Evolutionary conservation across 2,113 vertebrate species (phyloP).

Genomic region (Aptenodytes patagonicus): DNA sequence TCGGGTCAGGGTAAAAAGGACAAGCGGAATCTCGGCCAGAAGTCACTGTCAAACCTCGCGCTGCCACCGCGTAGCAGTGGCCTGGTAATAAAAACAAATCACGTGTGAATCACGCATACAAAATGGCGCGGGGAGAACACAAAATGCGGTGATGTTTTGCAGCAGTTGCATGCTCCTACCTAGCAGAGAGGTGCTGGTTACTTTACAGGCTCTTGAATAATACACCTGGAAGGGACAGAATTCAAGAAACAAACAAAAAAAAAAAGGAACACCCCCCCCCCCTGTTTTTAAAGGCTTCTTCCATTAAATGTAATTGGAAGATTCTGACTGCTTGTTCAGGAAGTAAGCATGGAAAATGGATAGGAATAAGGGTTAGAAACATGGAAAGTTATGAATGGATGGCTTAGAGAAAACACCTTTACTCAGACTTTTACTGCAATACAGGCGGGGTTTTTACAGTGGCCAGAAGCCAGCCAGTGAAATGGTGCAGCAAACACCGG

Average conservation of each 20-base stretch:
- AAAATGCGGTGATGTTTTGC: background rate
- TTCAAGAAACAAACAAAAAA: accelerated
- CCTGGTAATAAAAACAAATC: background rate
- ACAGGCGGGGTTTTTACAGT: background rate
- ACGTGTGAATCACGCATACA: accelerated
- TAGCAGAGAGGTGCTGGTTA: background rate
- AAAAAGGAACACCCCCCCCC: too few relatives aligned
- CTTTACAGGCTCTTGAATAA: background rate
- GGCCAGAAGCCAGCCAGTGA: background rate
- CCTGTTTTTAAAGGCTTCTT: background rate
- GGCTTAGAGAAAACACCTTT: background rate
- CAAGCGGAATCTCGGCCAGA: background rate
- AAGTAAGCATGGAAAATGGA: background rate
- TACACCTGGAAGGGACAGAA: background rate
- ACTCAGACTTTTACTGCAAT: background rate
- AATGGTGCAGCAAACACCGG: accelerated
- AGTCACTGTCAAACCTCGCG: background rate
- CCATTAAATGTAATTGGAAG: background rate
- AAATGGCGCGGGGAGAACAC: background rate
- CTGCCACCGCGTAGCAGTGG: accelerated
- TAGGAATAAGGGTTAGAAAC: background rate
- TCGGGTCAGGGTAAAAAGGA: background rate
- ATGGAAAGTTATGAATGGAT: background rate
- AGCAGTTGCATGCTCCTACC: background rate
- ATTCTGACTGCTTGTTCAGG: background rate